Conservation (phyloP, 92 coral and sea anemone genomes). For the Zoanthus sansibaricus region DNA sequence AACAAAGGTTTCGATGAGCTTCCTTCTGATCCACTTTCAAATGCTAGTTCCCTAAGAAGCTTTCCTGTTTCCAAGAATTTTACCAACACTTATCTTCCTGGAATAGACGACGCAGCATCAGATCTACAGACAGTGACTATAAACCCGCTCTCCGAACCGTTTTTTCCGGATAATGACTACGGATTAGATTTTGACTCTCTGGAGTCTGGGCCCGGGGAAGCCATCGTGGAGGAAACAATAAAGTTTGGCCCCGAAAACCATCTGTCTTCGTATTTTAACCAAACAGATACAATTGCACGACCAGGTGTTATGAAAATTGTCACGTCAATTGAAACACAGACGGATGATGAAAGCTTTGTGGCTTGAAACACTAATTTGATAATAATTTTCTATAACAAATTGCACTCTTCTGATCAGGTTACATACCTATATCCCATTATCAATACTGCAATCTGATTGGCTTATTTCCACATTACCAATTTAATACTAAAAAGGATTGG, state of each 20-base stretch:
- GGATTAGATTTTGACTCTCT: constrained; percentile 26
- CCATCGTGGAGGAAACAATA: constrained; percentile 16
- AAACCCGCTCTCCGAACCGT: constrained; percentile 15
- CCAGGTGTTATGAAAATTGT: constrained; percentile 28
- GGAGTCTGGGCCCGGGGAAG: constrained; percentile 21
- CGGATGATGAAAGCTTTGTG: not conserved
- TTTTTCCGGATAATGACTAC: not conserved
- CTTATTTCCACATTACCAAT: too few species aligned
- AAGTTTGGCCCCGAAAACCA: constrained; percentile 26
- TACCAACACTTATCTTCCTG: constrained; percentile 40
- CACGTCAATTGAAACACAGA: constrained; percentile 35
- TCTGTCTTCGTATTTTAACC: not conserved
- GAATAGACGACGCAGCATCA: constrained; percentile 46
- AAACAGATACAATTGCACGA: constrained; percentile 5
- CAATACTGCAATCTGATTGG: too few species aligned
- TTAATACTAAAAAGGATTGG: too few species aligned
- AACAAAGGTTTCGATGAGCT: constrained; percentile 25
- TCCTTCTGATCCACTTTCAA: constrained; percentile 4
- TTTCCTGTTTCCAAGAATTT: constrained; percentile 34
- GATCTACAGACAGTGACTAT: constrained; percentile 32
- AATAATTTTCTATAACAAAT: too few species aligned
- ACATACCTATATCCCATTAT: too few species aligned
- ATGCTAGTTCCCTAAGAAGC: not conserved
- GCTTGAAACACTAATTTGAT: not conserved
- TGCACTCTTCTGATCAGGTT: too few species aligned